These are phyloP conservation scores for Dinothrombium tinctorium DNA, from an alignment of 1,140 invertebrate genomes.

Conservation along the genomic window DNA sequence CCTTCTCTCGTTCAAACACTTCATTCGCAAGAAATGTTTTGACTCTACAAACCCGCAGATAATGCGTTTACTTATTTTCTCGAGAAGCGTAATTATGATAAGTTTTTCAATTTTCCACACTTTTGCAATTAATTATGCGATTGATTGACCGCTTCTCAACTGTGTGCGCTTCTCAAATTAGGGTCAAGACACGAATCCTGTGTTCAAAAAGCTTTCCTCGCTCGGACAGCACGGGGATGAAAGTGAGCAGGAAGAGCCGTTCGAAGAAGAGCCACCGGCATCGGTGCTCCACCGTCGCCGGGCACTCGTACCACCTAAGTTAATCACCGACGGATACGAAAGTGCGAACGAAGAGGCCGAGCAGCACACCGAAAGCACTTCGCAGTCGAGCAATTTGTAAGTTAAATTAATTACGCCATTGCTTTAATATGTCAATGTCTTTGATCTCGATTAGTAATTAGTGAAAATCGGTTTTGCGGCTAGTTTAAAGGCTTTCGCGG, in stretches of 20 bases:
- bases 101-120: no score
- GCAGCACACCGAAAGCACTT: not conserved
- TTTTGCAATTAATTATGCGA: no score
- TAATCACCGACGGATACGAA: conserved; percentile 17
- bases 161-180: not conserved
- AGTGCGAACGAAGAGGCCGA: conserved; percentile 14
- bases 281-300: conserved; percentile 23
- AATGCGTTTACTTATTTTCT: no score
- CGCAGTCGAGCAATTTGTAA: not conserved
- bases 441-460: not conserved
- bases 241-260: conserved; percentile 13
- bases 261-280: conserved; percentile 21
- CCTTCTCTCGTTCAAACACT: no score
- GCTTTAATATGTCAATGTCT: not conserved
- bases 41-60: no score
- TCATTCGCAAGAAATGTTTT: no score
- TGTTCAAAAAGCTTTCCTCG: conserved; percentile 16
- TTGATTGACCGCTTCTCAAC: not conserved
- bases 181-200: conserved; percentile 13
- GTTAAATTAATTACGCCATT: not conserved
- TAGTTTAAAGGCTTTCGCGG: not conserved
- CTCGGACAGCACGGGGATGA: conserved; percentile 11
- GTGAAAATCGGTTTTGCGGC: not conserved
- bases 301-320: conserved; percentile 26
- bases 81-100: no score